These are phyloP conservation scores for Zapus hudsonius DNA, from an alignment of 2,113 vertebrate species.

Conservation along the genomic window DNA sequence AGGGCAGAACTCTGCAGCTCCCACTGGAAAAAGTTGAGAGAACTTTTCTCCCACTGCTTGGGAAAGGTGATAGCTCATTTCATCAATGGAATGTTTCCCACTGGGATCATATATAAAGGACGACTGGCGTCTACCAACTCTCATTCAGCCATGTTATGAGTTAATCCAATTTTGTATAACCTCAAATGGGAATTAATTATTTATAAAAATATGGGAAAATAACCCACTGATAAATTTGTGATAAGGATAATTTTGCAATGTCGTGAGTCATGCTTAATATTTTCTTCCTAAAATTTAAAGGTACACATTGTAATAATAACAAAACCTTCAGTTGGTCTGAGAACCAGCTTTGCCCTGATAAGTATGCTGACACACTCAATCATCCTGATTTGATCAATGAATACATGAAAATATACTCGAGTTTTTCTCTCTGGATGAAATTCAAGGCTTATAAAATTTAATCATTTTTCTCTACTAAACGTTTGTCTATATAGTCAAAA, in stretches of 20 bases:
- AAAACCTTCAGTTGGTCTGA: background rate
- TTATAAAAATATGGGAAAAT: constrained; percentile 25
- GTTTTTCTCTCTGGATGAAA: constrained; percentile 38
- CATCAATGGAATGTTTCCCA: background rate
- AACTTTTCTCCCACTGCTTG: background rate
- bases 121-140: background rate
- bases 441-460: constrained; percentile 13
- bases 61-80: background rate
- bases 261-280: background rate
- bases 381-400: constrained; percentile 45
- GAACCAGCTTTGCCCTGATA: background rate
- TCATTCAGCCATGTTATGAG: background rate
- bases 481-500: background rate
- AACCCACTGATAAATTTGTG: constrained; percentile 11
- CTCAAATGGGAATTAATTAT: background rate
- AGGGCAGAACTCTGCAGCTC: constrained; percentile 11
- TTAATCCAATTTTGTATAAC: constrained; percentile 18
- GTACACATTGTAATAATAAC: background rate
- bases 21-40: background rate
- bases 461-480: constrained; percentile 26
- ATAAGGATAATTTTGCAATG: constrained; percentile 19
- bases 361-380: constrained; percentile 28
- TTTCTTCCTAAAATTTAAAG: background rate
- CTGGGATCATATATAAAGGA: background rate
- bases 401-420: constrained; percentile 39